These are phyloP conservation scores for Zaprionus capensis DNA, from an alignment of 1,140 invertebrate genomes.

Conservation along the genomic window DNA sequence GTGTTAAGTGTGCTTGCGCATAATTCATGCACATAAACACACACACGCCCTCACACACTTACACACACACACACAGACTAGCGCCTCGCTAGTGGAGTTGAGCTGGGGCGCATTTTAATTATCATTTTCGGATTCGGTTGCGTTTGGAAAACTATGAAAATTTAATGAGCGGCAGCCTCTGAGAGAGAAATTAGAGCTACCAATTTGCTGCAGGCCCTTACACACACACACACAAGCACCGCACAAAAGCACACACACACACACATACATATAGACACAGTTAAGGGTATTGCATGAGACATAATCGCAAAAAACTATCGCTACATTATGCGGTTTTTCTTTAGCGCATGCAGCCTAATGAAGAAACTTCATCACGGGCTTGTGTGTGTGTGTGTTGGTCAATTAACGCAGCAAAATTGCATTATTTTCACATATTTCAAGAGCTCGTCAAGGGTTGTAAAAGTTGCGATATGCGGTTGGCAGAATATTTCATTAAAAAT, in stretches of 20 bases:
- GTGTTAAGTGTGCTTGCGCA: slow-evolving; percentile 54
- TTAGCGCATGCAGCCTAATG: slow-evolving; percentile 49
- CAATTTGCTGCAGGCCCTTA: slow-evolving; percentile 36
- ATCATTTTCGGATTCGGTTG: slow-evolving; percentile 64
- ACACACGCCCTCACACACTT: background rate
- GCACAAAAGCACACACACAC: background rate
- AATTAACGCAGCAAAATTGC: background rate
- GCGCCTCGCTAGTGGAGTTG: slow-evolving; percentile 1
- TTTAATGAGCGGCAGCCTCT: slow-evolving; percentile 61
- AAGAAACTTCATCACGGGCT: slow-evolving; percentile 39
- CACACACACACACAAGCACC: slow-evolving; percentile 35
- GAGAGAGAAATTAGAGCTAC: slow-evolving; percentile 66
- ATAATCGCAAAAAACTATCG: slow-evolving; percentile 51
- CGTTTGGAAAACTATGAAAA: slow-evolving; percentile 69
- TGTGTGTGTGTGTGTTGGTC: slow-evolving; percentile 11
- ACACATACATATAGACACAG: background rate
- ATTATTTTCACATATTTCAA: background rate
- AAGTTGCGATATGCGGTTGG: background rate
- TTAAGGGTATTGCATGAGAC: slow-evolving; percentile 67
- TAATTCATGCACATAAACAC: slow-evolving; percentile 42
- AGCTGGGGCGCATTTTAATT: slow-evolving; percentile 68
- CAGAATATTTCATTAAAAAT: too few relatives aligned
- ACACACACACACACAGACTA: slow-evolving; percentile 9
- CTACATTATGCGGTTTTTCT: slow-evolving; percentile 65
- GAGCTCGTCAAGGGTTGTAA: background rate